These are phyloP conservation scores for Phragmatobia fuliginosa DNA, from an alignment of 2,888 invertebrate genomes.

Conservation along the genomic window DNA sequence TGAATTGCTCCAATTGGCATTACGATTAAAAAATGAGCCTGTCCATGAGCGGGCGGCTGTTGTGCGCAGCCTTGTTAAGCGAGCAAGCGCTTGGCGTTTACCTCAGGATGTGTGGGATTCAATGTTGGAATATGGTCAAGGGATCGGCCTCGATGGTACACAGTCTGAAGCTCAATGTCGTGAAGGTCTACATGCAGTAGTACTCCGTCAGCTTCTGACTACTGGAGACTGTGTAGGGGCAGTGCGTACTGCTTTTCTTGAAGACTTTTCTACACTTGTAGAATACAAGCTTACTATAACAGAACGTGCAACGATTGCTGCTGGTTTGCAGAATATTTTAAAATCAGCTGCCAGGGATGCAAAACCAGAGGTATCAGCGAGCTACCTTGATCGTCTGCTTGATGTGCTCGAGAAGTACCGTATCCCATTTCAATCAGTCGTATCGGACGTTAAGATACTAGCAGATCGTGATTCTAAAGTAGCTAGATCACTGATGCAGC, in stretches of 20 bases:
- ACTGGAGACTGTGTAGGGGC: slow-evolving; percentile 36
- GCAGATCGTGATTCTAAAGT: slow-evolving; percentile 45
- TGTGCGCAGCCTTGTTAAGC: slow-evolving; percentile 71
- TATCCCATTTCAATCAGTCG: slow-evolving; percentile 43
- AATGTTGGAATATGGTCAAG: slow-evolving; percentile 62
- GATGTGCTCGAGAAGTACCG: slow-evolving; percentile 57
- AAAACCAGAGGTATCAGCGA: slow-evolving; percentile 28
- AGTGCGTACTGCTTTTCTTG: slow-evolving; percentile 55
- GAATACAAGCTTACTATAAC: slow-evolving; percentile 58
- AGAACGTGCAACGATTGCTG: slow-evolving; percentile 54
- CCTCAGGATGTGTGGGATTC: slow-evolving; percentile 60
- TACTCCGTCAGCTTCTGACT: slow-evolving; percentile 62
- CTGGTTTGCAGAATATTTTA: slow-evolving; percentile 50
- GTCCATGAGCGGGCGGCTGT: slow-evolving; percentile 66
- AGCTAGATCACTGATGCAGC: slow-evolving; percentile 45
- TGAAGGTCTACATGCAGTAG: slow-evolving; percentile 70
- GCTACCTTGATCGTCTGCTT: slow-evolving; percentile 50
- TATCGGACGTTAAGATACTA: slow-evolving; percentile 48
- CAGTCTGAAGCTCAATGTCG: slow-evolving; percentile 56
- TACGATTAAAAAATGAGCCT: slow-evolving; percentile 66
- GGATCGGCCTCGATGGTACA: slow-evolving; percentile 68
- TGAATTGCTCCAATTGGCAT: slow-evolving; percentile 59
- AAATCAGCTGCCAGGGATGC: slow-evolving; percentile 38
- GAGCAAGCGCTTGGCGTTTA: slow-evolving; percentile 68
- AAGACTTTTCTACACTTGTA: slow-evolving; percentile 58